Conservation (phyloP, 2,888 invertebrate genomes). For the Apodemia mormo region DNA sequence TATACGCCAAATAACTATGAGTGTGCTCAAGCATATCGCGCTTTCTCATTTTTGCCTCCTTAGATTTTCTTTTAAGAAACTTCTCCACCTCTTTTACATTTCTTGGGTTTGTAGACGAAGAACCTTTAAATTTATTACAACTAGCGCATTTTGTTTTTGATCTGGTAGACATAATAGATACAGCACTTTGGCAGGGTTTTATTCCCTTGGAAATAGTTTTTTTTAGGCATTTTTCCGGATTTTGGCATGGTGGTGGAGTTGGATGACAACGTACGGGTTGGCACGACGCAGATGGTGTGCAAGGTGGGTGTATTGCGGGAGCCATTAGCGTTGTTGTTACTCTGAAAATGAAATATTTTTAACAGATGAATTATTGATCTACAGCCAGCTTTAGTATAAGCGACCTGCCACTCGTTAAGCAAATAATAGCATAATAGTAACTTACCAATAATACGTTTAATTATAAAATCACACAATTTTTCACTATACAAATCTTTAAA, state of each 20-base stretch:
- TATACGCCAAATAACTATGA: constrained; percentile 50
- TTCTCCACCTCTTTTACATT: constrained; percentile 47
- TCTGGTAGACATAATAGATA: constrained; percentile 62
- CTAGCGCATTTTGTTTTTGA: constrained; percentile 52
- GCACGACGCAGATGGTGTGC: constrained; percentile 67
- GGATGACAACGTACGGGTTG: constrained; percentile 65
- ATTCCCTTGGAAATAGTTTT: constrained; percentile 55
- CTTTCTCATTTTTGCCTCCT: constrained; percentile 53
- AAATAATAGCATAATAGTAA: constrained; percentile 27
- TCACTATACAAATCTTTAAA: constrained; percentile 10
- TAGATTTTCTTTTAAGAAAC: constrained; percentile 58
- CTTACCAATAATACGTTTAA: constrained; percentile 40
- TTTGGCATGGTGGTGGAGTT: constrained; percentile 58
- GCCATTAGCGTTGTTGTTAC: constrained; percentile 50
- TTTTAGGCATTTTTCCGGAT: constrained; percentile 62
- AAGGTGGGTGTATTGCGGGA: constrained; percentile 64
- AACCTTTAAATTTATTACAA: constrained; percentile 51
- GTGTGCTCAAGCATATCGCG: constrained; percentile 54
- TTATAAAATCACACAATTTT: constrained; percentile 21
- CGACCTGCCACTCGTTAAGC: constrained; percentile 39
- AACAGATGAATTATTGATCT: constrained; percentile 27
- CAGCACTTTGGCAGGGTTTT: constrained; percentile 63
- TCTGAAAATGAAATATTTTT: constrained; percentile 46
- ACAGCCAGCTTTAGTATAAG: constrained; percentile 53
- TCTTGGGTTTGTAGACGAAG: constrained; percentile 39